Conservation (phyloP, 2,113 vertebrate species). For the Okapia johnstoni region DNA sequence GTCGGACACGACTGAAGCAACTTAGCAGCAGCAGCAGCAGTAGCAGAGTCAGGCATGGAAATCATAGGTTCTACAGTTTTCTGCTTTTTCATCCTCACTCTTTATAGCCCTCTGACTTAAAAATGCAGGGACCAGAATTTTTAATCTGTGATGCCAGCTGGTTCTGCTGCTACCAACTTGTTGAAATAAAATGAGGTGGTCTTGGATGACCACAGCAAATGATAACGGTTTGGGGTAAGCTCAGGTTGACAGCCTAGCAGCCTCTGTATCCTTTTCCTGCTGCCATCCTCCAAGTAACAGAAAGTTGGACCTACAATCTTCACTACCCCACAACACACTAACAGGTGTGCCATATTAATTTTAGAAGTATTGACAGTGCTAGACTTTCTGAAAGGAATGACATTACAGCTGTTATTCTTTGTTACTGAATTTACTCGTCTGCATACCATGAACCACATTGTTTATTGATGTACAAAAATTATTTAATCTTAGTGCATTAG, state of each 20-base stretch:
- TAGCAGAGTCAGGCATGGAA: background rate
- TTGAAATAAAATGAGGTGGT: background rate
- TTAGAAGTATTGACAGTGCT: background rate
- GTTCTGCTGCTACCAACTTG: background rate
- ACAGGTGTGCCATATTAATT: slow-evolving; percentile 15
- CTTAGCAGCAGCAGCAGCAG: too few relatives aligned
- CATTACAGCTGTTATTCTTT: slow-evolving; percentile 16
- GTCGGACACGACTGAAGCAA: too few relatives aligned
- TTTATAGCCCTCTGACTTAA: background rate
- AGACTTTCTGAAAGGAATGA: background rate
- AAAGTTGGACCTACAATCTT: background rate
- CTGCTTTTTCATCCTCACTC: background rate
- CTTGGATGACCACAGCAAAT: background rate
- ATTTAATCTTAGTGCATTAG: slow-evolving; percentile 12
- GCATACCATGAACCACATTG: background rate
- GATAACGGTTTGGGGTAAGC: background rate
- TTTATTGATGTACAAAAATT: slow-evolving; percentile 24
- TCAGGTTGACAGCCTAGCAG: background rate
- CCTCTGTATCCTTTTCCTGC: background rate
- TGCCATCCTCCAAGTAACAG: background rate
- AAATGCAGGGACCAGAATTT: background rate
- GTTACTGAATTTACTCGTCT: slow-evolving; percentile 23
- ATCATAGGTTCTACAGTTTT: background rate
- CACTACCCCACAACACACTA: background rate
- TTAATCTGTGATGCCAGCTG: background rate